Evolutionary conservation across 2,888 invertebrate species (phyloP).

Genomic region (Apantesis nais): DNA sequence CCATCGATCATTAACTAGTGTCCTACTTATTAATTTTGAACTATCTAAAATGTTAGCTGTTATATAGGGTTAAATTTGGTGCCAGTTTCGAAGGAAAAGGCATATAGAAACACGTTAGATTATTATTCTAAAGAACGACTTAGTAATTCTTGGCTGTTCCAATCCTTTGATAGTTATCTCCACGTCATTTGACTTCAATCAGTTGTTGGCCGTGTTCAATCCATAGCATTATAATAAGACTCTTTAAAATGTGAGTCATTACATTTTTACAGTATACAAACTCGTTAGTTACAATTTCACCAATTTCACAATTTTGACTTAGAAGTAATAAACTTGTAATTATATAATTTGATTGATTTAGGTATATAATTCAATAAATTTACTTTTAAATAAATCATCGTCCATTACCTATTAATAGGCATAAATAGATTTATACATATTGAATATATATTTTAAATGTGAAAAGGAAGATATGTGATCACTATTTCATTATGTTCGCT

Average conservation of each 20-base stretch:
- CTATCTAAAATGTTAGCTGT: constrained; percentile 43
- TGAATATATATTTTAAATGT: constrained; percentile 58
- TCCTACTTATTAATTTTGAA: constrained; percentile 47
- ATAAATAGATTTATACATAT: constrained; percentile 59
- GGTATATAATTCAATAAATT: constrained; percentile 51
- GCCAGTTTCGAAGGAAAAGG: constrained; percentile 10
- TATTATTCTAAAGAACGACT: neutral
- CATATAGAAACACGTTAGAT: neutral
- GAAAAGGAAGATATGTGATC: constrained; percentile 76
- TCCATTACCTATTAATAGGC: constrained; percentile 63
- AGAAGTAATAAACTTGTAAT: constrained; percentile 40
- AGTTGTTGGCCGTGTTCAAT: constrained; percentile 15
- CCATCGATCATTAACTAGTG: constrained; percentile 42
- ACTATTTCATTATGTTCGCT: constrained; percentile 62
- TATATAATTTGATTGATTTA: constrained; percentile 47
- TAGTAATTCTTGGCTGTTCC: neutral
- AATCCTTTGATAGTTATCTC: neutral
- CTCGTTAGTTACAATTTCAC: constrained; percentile 28
- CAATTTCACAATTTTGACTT: constrained; percentile 40
- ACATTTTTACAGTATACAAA: constrained; percentile 45
- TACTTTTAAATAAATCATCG: constrained; percentile 55
- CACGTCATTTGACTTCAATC: constrained; percentile 1
- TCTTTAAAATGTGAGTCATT: constrained; percentile 20
- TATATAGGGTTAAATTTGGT: constrained; percentile 25
- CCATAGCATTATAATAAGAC: constrained; percentile 16